phyloP scores from a whole-genome alignment of 1,140 invertebrate genomes.

The Lepidotrigona ventralis region DNA sequence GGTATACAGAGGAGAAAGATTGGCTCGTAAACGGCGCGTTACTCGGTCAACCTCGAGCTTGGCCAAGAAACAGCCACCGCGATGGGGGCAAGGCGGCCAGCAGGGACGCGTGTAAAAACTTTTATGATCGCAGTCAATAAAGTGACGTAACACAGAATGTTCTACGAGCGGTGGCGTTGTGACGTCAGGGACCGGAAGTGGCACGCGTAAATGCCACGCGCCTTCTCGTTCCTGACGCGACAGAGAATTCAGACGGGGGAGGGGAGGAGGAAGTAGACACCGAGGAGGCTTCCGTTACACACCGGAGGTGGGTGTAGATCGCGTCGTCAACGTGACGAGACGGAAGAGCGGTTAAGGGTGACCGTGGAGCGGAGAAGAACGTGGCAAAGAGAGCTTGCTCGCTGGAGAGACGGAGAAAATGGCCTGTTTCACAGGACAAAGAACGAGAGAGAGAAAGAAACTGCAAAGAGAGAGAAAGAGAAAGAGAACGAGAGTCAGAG shows the following conservation, averaged over 20 bases:
- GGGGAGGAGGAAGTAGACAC: slow-evolving; percentile 11
- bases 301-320: slow-evolving; percentile 43
- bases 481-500: slow-evolving; percentile 43
- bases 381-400: not conserved
- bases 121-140: slow-evolving; percentile 80
- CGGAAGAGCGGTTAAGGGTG: slow-evolving; percentile 45
- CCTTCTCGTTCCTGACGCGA: slow-evolving; percentile 49
- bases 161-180: slow-evolving; percentile 64
- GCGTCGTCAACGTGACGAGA: slow-evolving; percentile 13
- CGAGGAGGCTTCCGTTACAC: not conserved
- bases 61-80: not conserved
- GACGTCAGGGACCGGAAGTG: slow-evolving; percentile 75
- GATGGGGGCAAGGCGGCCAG: slow-evolving; percentile 57
- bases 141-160: slow-evolving; percentile 77
- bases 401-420: not conserved
- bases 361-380: slow-evolving; percentile 44
- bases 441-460: slow-evolving; percentile 17
- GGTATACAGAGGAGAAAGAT: not conserved
- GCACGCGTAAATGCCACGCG: slow-evolving; percentile 72
- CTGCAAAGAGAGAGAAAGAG: not conserved
- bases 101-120: slow-evolving; percentile 76
- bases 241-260: not conserved
- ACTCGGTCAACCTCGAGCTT: not conserved
- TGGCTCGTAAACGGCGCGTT: not conserved
- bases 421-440: not conserved